A percentile compares a stretch with the other conserved stretches of the same genome.
These are phyloP conservation scores for Sphenopsis melanotis DNA, from an alignment of 2,797 vertebrate genomes.

Conservation along the genomic window DNA sequence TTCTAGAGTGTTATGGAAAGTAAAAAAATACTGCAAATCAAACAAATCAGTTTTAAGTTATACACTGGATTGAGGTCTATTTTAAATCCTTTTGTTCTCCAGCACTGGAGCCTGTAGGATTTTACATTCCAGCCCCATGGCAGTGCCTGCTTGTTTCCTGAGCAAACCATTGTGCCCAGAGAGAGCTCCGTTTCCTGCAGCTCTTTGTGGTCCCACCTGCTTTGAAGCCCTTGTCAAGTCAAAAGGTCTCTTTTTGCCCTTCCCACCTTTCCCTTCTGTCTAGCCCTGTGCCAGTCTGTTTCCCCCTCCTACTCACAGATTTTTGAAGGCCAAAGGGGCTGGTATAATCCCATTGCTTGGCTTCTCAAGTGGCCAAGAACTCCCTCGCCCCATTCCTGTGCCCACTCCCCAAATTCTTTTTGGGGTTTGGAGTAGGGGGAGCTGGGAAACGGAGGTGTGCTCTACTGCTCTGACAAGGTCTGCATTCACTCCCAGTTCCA, in stretches of 20 bases:
- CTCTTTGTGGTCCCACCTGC: background rate
- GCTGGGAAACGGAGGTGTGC: background rate
- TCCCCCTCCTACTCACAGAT: background rate
- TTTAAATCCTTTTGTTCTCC: background rate
- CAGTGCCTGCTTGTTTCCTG: background rate
- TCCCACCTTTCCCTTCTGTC: background rate
- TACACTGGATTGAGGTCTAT: background rate
- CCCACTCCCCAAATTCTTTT: background rate
- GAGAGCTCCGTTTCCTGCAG: background rate
- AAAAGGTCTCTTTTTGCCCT: background rate
- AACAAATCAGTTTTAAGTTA: background rate
- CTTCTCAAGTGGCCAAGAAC: background rate
- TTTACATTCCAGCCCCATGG: background rate
- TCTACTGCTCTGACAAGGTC: background rate
- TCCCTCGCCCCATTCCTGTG: background rate
- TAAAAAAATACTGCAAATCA: background rate
- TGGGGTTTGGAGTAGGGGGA: background rate
- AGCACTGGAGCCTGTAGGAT: background rate
- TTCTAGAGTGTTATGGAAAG: background rate
- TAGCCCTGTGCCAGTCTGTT: background rate
- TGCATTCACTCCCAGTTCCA: background rate
- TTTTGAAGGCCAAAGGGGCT: background rate
- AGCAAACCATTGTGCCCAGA: background rate
- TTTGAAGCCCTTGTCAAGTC: background rate
- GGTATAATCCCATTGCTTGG: accelerated